These are phyloP conservation scores for Oligia latruncula DNA, from an alignment of 2,888 invertebrate species.

Conservation along the genomic window DNA sequence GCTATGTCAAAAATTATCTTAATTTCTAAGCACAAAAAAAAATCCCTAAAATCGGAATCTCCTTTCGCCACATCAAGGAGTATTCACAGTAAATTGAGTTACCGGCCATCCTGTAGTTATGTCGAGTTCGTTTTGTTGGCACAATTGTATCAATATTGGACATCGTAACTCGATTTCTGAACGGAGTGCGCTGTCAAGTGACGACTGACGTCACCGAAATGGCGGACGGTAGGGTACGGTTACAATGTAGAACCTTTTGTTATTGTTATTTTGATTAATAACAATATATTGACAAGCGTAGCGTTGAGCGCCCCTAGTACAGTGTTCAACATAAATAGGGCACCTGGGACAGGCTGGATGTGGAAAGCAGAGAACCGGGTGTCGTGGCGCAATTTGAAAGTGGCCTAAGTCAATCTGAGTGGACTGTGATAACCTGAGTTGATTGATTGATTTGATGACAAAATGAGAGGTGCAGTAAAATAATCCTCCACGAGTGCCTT, in stretches of 20 bases:
- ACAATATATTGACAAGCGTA: constrained; percentile 1
- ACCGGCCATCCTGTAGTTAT: constrained; percentile 79
- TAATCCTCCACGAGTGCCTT: background rate
- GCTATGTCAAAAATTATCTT: background rate
- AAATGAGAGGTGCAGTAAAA: background rate
- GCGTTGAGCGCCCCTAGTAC: background rate
- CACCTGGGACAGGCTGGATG: background rate
- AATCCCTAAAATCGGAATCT: constrained; percentile 43
- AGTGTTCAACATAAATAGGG: background rate
- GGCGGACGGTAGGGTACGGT: constrained; percentile 59
- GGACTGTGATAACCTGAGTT: background rate
- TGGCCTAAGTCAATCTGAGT: background rate
- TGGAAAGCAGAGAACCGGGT: fast-evolving
- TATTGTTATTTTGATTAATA: constrained; percentile 22
- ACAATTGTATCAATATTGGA: constrained; percentile 88
- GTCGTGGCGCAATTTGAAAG: fast-evolving
- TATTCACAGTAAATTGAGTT: constrained; percentile 80
- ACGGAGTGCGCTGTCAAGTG: constrained; percentile 78
- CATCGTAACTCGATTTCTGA: constrained; percentile 84
- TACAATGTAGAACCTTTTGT: constrained; percentile 26
- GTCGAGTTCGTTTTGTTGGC: constrained; percentile 82
- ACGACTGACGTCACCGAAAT: constrained; percentile 72
- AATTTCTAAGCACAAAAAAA: constrained; percentile 7
- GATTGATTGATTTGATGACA: background rate
- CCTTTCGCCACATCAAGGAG: constrained; percentile 68